Evolutionary conservation across 2,888 invertebrate species (phyloP), one percentile per base, ranked within the genome.

Genomic region (Luffia ferchaultella): DNA sequence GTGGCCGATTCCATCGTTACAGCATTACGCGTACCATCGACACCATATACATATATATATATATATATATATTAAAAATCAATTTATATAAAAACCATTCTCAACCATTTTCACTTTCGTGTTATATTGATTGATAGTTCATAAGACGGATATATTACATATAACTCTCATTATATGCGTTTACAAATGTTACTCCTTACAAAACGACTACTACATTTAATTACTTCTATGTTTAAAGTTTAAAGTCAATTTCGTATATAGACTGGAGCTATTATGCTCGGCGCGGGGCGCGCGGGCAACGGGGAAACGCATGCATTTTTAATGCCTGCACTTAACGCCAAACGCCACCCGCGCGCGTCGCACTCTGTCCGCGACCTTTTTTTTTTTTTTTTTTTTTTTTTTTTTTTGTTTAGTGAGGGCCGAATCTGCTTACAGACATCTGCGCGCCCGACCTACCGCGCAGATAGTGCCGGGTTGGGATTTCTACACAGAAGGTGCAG

Each of bases 91-190:
- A 78, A 79, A 83, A 80, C 18, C 70, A 76, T 77, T 71, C 70
- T 75, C 63, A 77, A 78, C 75, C 73, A 73, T 72, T 62, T 73
- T 70, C 16, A 68, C 64, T 73, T 71, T 68, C 73, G 76, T 63
- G 65, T 69, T 65, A 65, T 63, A 63, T 65, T 68, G 62, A 69
- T 65, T 70, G 69, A 70, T 71, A 73, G 63, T 76, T 82, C 82
- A 82, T 79, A 80, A 80, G 80, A 82, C 79, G 80, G 83, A 82
- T 79, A 78, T 75, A 73, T 62, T 73, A 71, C 79, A 80, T 75
- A 79, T 74, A 82, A 79, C 62, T 70, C 63, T 71, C 72, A 75
- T 79, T 76, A 78, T 74, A 80, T 78, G 76, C 63, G 70, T 71
- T 49, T 52, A 73, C 72, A 74, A 73, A 76, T 68, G 70, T 76